These are phyloP conservation scores for Phaethornis superciliosus DNA, from an alignment of 2,113 vertebrate genomes.

Conservation along the genomic window DNA sequence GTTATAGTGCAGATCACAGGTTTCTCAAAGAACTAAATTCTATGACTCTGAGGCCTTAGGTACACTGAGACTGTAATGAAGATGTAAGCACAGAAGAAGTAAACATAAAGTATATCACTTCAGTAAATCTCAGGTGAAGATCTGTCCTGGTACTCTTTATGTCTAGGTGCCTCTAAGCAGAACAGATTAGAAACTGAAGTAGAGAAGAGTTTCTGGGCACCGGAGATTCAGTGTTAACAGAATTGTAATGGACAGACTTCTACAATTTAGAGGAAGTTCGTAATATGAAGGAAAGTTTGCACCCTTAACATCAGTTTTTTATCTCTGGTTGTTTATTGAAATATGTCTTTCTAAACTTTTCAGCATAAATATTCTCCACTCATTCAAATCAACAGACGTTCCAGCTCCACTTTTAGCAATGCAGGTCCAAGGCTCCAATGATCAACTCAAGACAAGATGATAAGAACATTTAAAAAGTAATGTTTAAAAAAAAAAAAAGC, in stretches of 20 bases:
- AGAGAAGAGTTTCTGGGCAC: neutral
- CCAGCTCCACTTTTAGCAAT: constrained; percentile 13
- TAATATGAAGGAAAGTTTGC: neutral
- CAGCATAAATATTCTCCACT: neutral
- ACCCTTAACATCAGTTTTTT: neutral
- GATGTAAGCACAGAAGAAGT: neutral
- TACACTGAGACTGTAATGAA: neutral
- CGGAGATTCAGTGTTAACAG: neutral
- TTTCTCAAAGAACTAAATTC: neutral
- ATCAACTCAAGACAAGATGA: constrained; percentile 27
- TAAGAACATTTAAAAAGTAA: constrained; percentile 10
- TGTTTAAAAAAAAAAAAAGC: constrained; percentile 10
- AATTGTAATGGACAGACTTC: neutral
- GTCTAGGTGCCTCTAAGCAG: neutral
- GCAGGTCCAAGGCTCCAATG: neutral
- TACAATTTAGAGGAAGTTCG: neutral
- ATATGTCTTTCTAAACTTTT: neutral
- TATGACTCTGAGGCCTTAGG: neutral
- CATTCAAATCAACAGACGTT: neutral
- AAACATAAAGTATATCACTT: neutral
- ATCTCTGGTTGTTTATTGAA: constrained; percentile 17
- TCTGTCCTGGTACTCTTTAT: neutral
- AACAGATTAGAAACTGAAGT: neutral
- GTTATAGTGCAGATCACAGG: neutral
- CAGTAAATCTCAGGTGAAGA: neutral